Base-by-base conservation (phyloP, 2,888 invertebrate species). In the Meteorus cinctellus region DNA sequence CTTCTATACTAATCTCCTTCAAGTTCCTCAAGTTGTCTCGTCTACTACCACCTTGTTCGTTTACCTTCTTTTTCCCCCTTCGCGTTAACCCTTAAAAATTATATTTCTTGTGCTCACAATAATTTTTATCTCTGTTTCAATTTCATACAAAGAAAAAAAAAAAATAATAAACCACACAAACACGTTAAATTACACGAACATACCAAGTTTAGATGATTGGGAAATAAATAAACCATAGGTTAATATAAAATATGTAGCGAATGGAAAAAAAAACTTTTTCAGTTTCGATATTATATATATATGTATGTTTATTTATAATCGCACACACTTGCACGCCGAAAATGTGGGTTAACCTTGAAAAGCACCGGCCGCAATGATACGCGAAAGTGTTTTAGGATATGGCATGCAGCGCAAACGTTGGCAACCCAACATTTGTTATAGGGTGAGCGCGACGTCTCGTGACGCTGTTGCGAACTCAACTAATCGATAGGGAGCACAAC, bases 301-400 rank as follows among this genome's bases (percentile, higher is more conserved):
- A 19, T 55, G 6, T 19, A 6, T 55, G 19, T 19, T 16, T 19
- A 41, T 41, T 67, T 24, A 16, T 41, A 24, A 45, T 34, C 5
- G 41, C 36, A 70, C 75, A 75, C 82, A 82, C 77, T 74, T 80
- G 77, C 76, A 78, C 78, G 79, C 76, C 79, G 81, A 78, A 84
- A 84, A 84, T 85, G 81, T 83, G 82, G 85, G 87, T 88, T 88
- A 88, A 88, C 88, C 88, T 88, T 88, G 88, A 88, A 88, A 87
- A 84, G 82, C 79, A 84, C 86, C 84, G 86, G 86, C 82, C 83
- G 85, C 84, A 85, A 85, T 84, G 86, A 84, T 86, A 85, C 85
- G 86, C 87, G 86, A 86, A 86, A 86, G 87, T 87, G 88, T 88
- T 88, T 88, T 86, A 87, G 86, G 84, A 85, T 85, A 84, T 85